These are phyloP conservation scores for Apotomis betuletana DNA, from an alignment of 2,888 invertebrate genomes.

Conservation along the genomic window DNA sequence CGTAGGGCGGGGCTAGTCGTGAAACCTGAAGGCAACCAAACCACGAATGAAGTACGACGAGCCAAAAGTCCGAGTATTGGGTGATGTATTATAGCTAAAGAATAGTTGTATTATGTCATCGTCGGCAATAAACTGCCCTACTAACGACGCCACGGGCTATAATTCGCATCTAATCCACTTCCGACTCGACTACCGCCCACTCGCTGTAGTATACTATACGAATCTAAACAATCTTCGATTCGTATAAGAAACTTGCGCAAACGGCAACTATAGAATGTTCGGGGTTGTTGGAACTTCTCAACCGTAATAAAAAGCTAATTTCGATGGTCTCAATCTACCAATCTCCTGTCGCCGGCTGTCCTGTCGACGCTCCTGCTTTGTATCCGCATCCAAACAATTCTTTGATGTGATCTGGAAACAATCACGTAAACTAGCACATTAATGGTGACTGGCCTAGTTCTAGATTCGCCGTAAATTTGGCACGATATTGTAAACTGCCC, in stretches of 20 bases:
- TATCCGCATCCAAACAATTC: slow-evolving; percentile 59
- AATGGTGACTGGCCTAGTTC: slow-evolving; percentile 79
- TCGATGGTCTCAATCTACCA: slow-evolving; percentile 29
- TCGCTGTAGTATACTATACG: slow-evolving; percentile 62
- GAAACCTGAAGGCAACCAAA: slow-evolving; percentile 32
- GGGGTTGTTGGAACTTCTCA: slow-evolving; percentile 16
- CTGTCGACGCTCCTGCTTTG: slow-evolving; percentile 56
- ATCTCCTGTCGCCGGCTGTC: slow-evolving; percentile 53
- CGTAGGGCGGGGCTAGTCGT: slow-evolving; percentile 24
- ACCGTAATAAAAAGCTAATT: slow-evolving; percentile 35
- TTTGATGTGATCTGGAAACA: slow-evolving; percentile 80
- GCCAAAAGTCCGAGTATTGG: slow-evolving; percentile 35
- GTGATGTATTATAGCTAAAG: slow-evolving; percentile 33
- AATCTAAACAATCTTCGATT: slow-evolving; percentile 44
- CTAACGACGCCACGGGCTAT: slow-evolving; percentile 50
- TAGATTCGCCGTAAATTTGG: slow-evolving; percentile 76
- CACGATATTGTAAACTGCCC: slow-evolving; percentile 82
- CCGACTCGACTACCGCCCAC: slow-evolving; percentile 60
- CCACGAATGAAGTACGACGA: slow-evolving; percentile 31
- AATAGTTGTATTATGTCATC: slow-evolving; percentile 43
- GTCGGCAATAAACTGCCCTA: slow-evolving; percentile 46
- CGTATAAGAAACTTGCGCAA: slow-evolving; percentile 31
- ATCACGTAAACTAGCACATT: slow-evolving; percentile 74
- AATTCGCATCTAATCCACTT: slow-evolving; percentile 59
- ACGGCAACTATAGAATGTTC: slow-evolving; percentile 17